These are phyloP conservation scores for Nothura maculosa DNA, from an alignment of 2,797 vertebrate species.

Conservation along the genomic window DNA sequence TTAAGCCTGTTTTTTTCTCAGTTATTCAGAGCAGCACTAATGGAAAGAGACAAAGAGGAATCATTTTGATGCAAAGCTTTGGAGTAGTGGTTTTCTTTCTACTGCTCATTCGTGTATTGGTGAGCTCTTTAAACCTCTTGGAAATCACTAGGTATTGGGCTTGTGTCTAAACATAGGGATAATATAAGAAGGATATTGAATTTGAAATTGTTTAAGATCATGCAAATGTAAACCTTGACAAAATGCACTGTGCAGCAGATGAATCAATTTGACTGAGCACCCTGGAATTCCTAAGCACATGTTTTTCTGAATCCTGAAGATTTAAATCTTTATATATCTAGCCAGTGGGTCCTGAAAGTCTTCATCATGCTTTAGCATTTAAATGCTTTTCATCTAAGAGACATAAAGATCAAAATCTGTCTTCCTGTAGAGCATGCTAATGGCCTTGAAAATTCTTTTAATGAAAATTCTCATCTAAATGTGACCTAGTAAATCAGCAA, in stretches of 20 bases:
- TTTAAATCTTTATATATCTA: not conserved
- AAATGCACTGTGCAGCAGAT: not conserved
- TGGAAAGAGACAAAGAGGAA: not conserved
- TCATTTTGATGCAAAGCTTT: not conserved
- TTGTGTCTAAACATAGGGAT: not conserved
- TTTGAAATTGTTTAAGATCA: not conserved
- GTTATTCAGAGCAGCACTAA: not conserved
- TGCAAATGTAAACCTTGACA: not conserved
- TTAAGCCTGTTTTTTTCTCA: not conserved
- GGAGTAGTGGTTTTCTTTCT: not conserved
- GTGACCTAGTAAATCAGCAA: not conserved
- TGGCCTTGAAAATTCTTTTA: not conserved
- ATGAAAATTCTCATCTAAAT: not conserved
- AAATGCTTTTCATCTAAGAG: not conserved
- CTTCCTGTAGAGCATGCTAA: not conserved
- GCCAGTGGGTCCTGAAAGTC: not conserved
- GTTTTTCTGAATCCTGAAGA: not conserved
- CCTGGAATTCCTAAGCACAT: not conserved
- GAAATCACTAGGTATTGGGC: not conserved
- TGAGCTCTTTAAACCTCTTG: not conserved
- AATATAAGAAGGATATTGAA: not conserved
- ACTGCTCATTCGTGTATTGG: not conserved
- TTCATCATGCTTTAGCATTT: not conserved
- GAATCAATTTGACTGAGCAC: not conserved
- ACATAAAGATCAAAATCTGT: not conserved